These are phyloP conservation scores for Hydrozoanthus tunicans DNA, from an alignment of 64 coral and sea anemone genomes.

Conservation along the genomic window DNA sequence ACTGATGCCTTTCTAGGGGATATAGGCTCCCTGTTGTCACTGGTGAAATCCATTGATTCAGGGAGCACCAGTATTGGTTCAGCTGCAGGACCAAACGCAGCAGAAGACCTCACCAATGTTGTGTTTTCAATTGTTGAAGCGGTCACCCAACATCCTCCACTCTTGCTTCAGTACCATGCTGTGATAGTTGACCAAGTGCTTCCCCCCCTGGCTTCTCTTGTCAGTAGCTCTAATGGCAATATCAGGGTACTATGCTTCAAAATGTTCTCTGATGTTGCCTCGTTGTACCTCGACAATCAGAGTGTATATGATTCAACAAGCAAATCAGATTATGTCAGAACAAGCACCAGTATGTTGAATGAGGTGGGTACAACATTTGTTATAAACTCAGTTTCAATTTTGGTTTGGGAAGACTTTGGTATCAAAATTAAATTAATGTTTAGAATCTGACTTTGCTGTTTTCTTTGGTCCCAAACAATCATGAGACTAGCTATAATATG, in stretches of 20 bases:
- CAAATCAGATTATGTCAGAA: constrained; percentile 11
- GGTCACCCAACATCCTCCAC: constrained; percentile 90
- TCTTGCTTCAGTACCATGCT: constrained; percentile 74
- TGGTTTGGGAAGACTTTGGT: too few relatives aligned
- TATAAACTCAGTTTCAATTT: too few relatives aligned
- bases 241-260: constrained; percentile 51
- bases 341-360: constrained; percentile 45
- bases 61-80: constrained; percentile 85
- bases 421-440: too few relatives aligned
- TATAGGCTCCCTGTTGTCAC: constrained; percentile 67
- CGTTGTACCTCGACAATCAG: constrained; percentile 49
- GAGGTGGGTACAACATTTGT: constrained; percentile 6
- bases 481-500: too few relatives aligned
- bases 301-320: constrained; percentile 34
- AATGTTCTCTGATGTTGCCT: constrained; percentile 60
- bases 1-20: constrained; percentile 66
- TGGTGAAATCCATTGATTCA: constrained; percentile 84
- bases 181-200: constrained; percentile 51
- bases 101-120: constrained; percentile 84
- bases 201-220: constrained; percentile 35
- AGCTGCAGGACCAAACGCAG: constrained; percentile 73
- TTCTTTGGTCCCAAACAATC: too few relatives aligned
- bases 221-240: constrained; percentile 42
- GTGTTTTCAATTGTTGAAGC: constrained; percentile 92
- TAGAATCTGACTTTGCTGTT: too few relatives aligned